Percentiles rank a stretch among this genome's conserved stretches.
Conservation (phyloP, 1,140 invertebrate genomes). For the Anoplolepis gracilipes region DNA sequence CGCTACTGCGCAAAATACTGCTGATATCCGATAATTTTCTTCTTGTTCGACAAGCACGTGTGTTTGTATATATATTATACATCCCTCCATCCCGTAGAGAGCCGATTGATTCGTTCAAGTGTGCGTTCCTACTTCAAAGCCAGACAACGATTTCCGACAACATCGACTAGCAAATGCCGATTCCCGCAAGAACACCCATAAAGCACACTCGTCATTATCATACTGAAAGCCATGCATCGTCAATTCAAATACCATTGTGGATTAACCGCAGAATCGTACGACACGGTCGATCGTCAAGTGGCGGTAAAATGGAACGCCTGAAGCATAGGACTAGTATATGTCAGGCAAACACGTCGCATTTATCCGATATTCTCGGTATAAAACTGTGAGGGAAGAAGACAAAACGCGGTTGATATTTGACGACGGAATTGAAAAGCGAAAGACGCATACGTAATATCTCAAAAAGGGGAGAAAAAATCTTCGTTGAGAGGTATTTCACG, state of each 20-base stretch:
- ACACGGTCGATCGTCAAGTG: conserved; percentile 23
- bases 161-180: not conserved
- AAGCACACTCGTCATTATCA: conserved; percentile 45
- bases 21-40: conserved; percentile 60
- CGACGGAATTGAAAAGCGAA: not conserved
- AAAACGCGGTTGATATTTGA: conserved; percentile 4
- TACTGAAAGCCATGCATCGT: conserved; percentile 39
- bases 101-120: conserved; percentile 32
- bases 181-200: conserved; percentile 37
- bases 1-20: conserved; percentile 52
- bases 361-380: too few species aligned
- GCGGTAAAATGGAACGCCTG: conserved; percentile 25
- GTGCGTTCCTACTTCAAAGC: not conserved
- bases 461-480: not conserved
- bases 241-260: conserved; percentile 27
- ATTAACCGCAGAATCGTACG: not conserved
- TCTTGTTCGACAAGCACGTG: conserved; percentile 46
- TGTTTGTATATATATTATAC: not conserved
- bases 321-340: not conserved
- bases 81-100: not conserved
- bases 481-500: not conserved
- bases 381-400: not conserved
- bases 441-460: not conserved
- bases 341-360: not conserved
- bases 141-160: not conserved